phyloP scores from a whole-genome alignment of 2,888 invertebrate genomes.

The Axea sp. region DNA sequence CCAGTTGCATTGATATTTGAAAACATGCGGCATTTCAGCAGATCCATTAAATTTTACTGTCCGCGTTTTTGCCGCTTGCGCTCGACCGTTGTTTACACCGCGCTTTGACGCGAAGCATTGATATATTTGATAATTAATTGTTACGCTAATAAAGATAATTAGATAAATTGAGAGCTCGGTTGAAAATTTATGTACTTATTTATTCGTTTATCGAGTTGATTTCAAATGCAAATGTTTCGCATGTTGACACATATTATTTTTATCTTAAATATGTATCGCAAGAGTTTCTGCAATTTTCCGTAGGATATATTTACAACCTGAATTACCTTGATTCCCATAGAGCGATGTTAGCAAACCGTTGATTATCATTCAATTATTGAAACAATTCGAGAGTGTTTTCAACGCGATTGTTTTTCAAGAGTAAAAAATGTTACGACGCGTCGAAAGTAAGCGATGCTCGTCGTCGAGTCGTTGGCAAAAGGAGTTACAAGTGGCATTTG shows the following conservation, averaged over 20 bases:
- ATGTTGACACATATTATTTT: slow-evolving; percentile 57
- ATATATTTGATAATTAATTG: slow-evolving; percentile 49
- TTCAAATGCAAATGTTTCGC: slow-evolving; percentile 54
- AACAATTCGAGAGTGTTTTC: slow-evolving; percentile 12
- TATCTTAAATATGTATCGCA: slow-evolving; percentile 60
- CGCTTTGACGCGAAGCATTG: neutral
- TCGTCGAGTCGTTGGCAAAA: no score
- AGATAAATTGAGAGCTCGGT: slow-evolving; percentile 42
- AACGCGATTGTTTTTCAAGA: neutral
- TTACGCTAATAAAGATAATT: slow-evolving; percentile 41
- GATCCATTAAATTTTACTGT: slow-evolving; percentile 28
- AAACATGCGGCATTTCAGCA: slow-evolving; percentile 25
- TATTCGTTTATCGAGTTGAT: slow-evolving; percentile 52
- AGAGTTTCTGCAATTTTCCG: slow-evolving; percentile 59
- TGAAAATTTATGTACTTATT: slow-evolving; percentile 52
- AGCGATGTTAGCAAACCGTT: slow-evolving; percentile 52
- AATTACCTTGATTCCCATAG: slow-evolving; percentile 55
- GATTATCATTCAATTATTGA: slow-evolving; percentile 30
- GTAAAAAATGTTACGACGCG: neutral
- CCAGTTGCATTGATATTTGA: slow-evolving; percentile 31
- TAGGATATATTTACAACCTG: slow-evolving; percentile 58
- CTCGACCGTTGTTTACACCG: slow-evolving; percentile 6
- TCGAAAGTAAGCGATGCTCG: neutral
- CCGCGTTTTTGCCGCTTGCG: neutral
- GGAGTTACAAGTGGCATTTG: no score